Base-by-base conservation (phyloP, 2,888 invertebrate species). In the Melanargia galathea region DNA sequence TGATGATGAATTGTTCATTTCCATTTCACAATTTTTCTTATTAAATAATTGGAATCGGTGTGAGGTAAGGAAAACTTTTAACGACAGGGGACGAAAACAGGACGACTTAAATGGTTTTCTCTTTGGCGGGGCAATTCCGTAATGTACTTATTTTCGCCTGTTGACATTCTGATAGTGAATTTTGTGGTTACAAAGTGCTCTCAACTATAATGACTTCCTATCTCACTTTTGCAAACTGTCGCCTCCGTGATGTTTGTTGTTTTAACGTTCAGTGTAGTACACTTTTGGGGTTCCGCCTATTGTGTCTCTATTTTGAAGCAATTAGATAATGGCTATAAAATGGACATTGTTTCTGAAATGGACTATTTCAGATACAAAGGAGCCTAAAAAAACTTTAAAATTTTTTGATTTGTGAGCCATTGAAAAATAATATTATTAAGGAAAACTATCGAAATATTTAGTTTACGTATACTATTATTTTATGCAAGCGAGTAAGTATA, bases 71-170 rank as follows among this genome's bases (percentile, higher is more conserved):
- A 62, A 62, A 65, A 61, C 65, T 63, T 70, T 71, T 70, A 76
- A 73, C 70, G 67, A 69, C 70, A 70, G 63, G 69, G 71, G 70
- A 73, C 68, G 73, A 80, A 83, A 84, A 82, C 79, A 80, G 74
- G 72, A 71, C 68, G 82, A 82, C 80, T 85, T 84, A 81, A 87
- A 84, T 82, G 80, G 81, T 78, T 83, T 82, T 72, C 80, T 77
- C 78, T 76, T 78, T 74, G 73, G 74, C 69, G 70, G 65, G 70
- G 73, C 77, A 77, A 81, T 81, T 80, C 76, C 75, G 75, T 78
- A 75, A 79, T 76, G 76, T 79, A 71, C 76, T 80, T 78, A 78
- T 82, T 77, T 78, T 77, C 70, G 72, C 66, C 73, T 73, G 77
- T 78, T 79, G 77, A 79, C 77, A 73, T 75, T 69, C 69, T 71